Conservation (phyloP, 2,113 vertebrate genomes). For the Cavia porcellus region DNA sequence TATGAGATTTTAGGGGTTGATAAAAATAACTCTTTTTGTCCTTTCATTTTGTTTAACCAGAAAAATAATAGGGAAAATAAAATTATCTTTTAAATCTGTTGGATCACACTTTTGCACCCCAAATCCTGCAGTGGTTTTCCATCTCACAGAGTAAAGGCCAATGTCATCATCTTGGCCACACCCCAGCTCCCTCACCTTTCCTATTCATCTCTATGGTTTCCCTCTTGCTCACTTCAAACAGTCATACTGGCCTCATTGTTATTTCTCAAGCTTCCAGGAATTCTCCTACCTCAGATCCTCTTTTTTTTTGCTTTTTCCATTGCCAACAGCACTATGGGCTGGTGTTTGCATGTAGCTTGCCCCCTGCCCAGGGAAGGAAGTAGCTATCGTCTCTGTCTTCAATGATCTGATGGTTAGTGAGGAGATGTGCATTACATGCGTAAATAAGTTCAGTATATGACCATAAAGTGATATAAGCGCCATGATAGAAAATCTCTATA, state of each 20-base stretch:
- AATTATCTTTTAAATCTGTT: slow-evolving; percentile 4
- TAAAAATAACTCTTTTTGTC: neutral
- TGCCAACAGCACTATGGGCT: too few relatives aligned
- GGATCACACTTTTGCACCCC: neutral
- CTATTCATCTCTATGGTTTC: neutral
- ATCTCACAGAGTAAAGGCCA: neutral
- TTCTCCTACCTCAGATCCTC: too few relatives aligned
- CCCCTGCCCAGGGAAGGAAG: neutral
- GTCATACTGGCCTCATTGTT: neutral
- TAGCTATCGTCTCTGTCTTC: neutral
- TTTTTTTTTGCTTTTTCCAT: neutral
- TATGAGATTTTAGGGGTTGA: neutral
- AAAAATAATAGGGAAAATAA: neutral
- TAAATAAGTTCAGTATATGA: neutral
- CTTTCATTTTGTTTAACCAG: neutral
- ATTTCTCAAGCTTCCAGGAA: neutral
- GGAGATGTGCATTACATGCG: neutral
- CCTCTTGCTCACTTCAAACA: neutral
- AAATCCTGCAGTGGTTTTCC: neutral
- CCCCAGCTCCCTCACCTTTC: neutral
- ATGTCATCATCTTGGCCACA: neutral
- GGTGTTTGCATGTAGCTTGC: neutral
- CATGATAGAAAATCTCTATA: neutral
- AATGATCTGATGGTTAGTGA: neutral
- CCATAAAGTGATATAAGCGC: neutral